Percentiles rank a stretch among this genome's conserved stretches.
Evolutionary conservation across 2,888 invertebrate species (phyloP).

Genomic region (Hybos culiciformis): DNA sequence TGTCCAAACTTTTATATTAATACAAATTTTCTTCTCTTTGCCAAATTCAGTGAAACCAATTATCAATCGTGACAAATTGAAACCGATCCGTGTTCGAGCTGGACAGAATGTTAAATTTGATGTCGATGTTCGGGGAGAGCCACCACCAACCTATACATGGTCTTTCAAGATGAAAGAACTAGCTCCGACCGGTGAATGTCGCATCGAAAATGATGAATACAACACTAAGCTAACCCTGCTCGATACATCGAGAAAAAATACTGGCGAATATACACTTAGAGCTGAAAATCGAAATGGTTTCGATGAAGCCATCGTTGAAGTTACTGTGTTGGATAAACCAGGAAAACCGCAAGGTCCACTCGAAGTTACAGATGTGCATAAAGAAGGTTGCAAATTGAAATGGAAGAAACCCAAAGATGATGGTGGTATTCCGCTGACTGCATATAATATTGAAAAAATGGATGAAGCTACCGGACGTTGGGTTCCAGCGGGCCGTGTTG

Average conservation of each 20-base stretch:
- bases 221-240: conserved; percentile 72
- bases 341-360: conserved; percentile 63
- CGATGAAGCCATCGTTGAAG: conserved; percentile 88
- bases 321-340: conserved; percentile 60
- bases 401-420: conserved; percentile 96
- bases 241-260: conserved; percentile 70
- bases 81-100: conserved; percentile 74
- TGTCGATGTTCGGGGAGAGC: conserved; percentile 93
- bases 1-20: background rate
- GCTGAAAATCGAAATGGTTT: conserved; percentile 88
- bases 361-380: conserved; percentile 79
- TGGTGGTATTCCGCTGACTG: conserved; percentile 81
- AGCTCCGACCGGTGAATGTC: conserved; percentile 51
- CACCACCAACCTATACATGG: conserved; percentile 84
- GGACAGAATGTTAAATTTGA: conserved; percentile 83
- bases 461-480: conserved; percentile 76
- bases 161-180: conserved; percentile 42
- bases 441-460: conserved; percentile 90
- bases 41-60: conserved; percentile 68
- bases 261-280: conserved; percentile 79
- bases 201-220: conserved; percentile 83
- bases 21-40: background rate
- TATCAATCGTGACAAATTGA: conserved; percentile 89
- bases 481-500: conserved; percentile 74
- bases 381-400: conserved; percentile 82